Evolutionary conservation across 2,113 vertebrate species (phyloP).

Genomic region (Esox niger): DNA sequence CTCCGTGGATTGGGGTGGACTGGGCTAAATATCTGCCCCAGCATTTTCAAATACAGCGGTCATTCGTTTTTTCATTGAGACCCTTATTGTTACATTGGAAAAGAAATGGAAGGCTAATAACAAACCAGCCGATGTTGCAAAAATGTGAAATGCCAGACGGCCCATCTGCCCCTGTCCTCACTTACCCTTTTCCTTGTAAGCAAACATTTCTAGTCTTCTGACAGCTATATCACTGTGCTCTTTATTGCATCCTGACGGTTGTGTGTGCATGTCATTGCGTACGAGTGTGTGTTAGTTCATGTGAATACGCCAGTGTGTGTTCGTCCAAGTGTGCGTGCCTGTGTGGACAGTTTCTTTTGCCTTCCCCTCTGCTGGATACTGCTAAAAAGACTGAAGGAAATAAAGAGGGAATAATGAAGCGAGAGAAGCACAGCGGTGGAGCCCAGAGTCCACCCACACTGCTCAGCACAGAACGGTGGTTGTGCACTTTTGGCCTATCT

Average conservation of each 20-base stretch:
- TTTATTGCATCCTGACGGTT: constrained; percentile 52
- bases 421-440: constrained; percentile 64
- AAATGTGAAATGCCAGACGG: no score
- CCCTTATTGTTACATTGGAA: no score
- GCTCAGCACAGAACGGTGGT: constrained; percentile 56
- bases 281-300: constrained; percentile 40
- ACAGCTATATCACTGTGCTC: constrained; percentile 44
- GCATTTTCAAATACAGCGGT: no score
- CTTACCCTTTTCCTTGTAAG: constrained; percentile 34
- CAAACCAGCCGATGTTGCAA: no score
- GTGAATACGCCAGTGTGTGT: constrained; percentile 4
- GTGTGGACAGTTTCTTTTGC: constrained; percentile 57
- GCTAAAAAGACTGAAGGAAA: constrained; percentile 53
- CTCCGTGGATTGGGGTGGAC: constrained; percentile 5
- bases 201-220: constrained; percentile 19
- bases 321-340: constrained; percentile 44
- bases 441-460: constrained; percentile 67
- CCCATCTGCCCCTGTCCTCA: no score
- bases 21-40: no score
- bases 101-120: no score
- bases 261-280: constrained; percentile 43
- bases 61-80: no score
- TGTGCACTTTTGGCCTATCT: constrained; percentile 66
- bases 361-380: constrained; percentile 60
- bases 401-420: constrained; percentile 65